Evolutionary conservation across 2,888 invertebrate species (phyloP), one percentile per base, ranked within the genome.

Genomic region (Anorthoa munda): DNA sequence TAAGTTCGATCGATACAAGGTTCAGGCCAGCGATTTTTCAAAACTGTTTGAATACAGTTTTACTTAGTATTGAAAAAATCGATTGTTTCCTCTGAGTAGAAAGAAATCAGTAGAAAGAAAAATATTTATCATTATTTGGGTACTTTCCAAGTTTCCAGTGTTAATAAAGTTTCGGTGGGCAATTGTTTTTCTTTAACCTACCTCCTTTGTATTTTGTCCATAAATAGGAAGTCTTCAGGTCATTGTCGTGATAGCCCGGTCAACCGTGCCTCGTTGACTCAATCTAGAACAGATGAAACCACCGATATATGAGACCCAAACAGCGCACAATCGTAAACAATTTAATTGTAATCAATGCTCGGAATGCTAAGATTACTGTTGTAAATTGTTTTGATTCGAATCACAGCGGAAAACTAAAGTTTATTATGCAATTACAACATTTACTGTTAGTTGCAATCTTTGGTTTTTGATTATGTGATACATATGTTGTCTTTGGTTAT

Each of bases 361-460:
- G 39, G 60, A 72, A 61, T 59, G 2, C 50, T 58, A 59, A 66
- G 61, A 66, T 75, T 72, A 60, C 61, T 60, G 59, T 73, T 76
- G 66, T 83, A 70, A 83, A 86, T 87, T 79, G 79, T 75, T 83
- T 70, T 77, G 81, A 82, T 87, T 78, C 65, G 68, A 78, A 79
- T 73, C 87, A 4, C 85, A 78, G 83, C 86, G 51, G 78, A 86
- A 18, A 46, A 64, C 76, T 75, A 21, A 48, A 70, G 59, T 83
- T 83, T 81, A 72, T 79, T 63, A 17, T 48, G 68, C 69, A 72
- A 77, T 86, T 81, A 75, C 66, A 46, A 48, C 26, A 50, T 71
- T 67, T 60, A 64, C 55, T 51, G 18, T 45, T 64, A 45, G 23
- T 60, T 71, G 64, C 17, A 66, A 50, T 56, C 46, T 67, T 67